Base-by-base conservation (phyloP, 2,113 vertebrate genomes). In the Passer domesticus region DNA sequence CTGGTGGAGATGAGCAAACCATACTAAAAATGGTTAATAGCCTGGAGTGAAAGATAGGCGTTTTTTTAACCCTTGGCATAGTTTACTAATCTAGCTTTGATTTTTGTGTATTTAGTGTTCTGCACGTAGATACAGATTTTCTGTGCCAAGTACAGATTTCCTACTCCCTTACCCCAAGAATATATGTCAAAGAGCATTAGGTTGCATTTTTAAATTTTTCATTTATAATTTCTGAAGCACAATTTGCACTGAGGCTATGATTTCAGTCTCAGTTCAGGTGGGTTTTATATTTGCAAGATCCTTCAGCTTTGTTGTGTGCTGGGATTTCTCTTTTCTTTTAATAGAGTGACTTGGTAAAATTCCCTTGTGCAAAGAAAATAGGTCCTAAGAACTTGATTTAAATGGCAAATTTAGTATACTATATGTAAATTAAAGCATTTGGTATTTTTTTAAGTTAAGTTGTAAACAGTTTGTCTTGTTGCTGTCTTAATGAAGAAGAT, bases 401-500 rank as follows among this genome's bases (percentile, higher is more conserved):
- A 79, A 80, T 58, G 72, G 30, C 37, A 75, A 77, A 78, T 53
- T 67, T 81, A 96, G 52, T 56, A 67, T 90, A 27, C 39, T 60
- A 52, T 35, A 10, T 83, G 64, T 78, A 92, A 94, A 56, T 75
- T 20, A 87, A 95, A 90, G 15, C 30, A 67, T 90, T 94, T 74
- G 88, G 15, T 78, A 24, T 73, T 83, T 94, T 94, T 91, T 35
- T 41, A 89, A 92, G 63, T 79, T 78, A 89, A 94, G 60, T 92
- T 96, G 93, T 96, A 96, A 97, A 89, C 41, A 83, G 77, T 94
- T 94, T 96, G 95, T 96, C 92, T 94, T 83, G 83, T 95, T 94
- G 43, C 58, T 91, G 79, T 96, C 83, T 81, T 89, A 83, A 92
- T 55, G 79, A 94, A 94, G 87, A 90, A 90, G 33, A 63, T 27